Base-by-base conservation (phyloP, 2,888 invertebrate species). In the Brenthis daphne region DNA sequence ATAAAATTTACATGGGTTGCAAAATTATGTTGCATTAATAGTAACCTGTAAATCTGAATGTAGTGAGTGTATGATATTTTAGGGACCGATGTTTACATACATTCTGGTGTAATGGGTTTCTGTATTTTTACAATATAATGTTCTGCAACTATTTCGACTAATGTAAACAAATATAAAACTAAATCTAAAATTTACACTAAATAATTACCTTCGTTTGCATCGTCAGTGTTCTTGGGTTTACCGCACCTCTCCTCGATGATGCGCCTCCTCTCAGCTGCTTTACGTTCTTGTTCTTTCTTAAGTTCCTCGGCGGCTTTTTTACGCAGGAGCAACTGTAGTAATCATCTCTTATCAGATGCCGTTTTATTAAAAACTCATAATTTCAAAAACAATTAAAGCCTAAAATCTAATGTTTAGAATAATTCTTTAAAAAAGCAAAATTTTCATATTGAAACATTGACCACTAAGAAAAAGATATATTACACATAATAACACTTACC, bases 261-360 rank as follows among this genome's bases (percentile, higher is more conserved):
- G 88, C 98, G 97, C 94, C 98, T 98, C 91, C 99, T 96, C 93
- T 99, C 99, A 77, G 98, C 98, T 71, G 99, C 98, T 94, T 99
- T 99, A 89, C 98, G 96, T 94, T 99, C 98, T 93, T 99, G 99
- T 94, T 99, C 99, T 93, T 99, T 99, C 95, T 99, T 99, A 94
- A 99, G 94, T 93, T 99, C 99, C 93, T 99, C 99, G 82, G 99
- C 99, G 90, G 99, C 99, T 95, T 99, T 99, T 94, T 99, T 98
- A 96, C 99, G 99, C 94, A 99, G 95, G 95, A 99, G 95, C 95
- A 99, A 96, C 99, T 99, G 83, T 82, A 74, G 66, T n/a, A 57
- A 54, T 8, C 8, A 61, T 16, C 58, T 57, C 53, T 47, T 20
- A 53, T 53, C 14, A 53, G 14, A 65, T 16, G 16, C 8, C 6